Percentiles rank a stretch among this genome's conserved stretches.
Evolutionary conservation across 2,888 invertebrate genomes (phyloP).

Genomic region (Tryphoninae sp.): DNA sequence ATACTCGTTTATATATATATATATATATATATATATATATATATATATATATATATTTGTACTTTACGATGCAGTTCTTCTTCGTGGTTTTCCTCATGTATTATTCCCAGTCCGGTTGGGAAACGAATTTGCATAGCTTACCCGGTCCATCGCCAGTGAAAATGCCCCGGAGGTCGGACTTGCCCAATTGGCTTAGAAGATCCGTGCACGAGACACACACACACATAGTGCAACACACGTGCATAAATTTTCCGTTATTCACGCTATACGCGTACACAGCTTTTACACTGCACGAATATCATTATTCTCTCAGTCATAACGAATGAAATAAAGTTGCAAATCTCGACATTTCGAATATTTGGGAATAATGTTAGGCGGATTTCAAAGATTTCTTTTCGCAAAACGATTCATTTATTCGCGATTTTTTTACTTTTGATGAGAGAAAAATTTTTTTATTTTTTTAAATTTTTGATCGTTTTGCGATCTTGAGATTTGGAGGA

Average conservation of each 20-base stretch:
- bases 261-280: background rate
- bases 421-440: background rate
- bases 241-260: slow-evolving; percentile 37
- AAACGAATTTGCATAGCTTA: slow-evolving; percentile 66
- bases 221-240: slow-evolving; percentile 2
- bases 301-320: background rate
- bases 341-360: background rate
- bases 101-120: slow-evolving; percentile 64
- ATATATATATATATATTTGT: background rate
- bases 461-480: background rate
- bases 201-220: slow-evolving; percentile 17
- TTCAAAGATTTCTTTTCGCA: background rate
- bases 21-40: background rate
- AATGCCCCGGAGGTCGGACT: slow-evolving; percentile 63
- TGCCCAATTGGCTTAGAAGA: slow-evolving; percentile 60
- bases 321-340: background rate
- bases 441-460: background rate
- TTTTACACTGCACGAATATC: slow-evolving; percentile 17
- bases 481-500: slow-evolving; percentile 32
- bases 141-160: slow-evolving; percentile 65
- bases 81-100: slow-evolving; percentile 64
- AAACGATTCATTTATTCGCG: too few relatives aligned
- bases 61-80: slow-evolving; percentile 30
- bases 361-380: background rate
- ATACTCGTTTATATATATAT: background rate